Percentiles rank a stretch among this genome's conserved stretches.
phyloP scores from a whole-genome alignment of 2,113 vertebrate genomes.

The Gadus chalcogrammus region DNA sequence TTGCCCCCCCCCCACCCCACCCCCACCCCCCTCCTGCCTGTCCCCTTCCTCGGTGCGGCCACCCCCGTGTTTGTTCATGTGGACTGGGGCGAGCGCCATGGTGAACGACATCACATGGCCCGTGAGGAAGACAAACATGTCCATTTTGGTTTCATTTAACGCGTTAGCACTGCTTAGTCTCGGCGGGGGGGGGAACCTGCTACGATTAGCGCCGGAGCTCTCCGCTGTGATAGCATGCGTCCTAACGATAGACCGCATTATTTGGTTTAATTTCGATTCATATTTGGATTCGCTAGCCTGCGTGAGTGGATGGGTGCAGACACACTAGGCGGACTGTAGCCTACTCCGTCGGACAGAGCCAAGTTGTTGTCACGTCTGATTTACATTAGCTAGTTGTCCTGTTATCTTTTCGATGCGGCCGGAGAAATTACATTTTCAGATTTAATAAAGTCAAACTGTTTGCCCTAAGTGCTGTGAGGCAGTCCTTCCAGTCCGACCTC shows the following conservation, averaged over 20 bases:
- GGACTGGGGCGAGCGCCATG: conserved; percentile 48
- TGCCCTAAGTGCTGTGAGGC: background rate
- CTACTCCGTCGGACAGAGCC: conserved; percentile 5
- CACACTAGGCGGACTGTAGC: conserved; percentile 26
- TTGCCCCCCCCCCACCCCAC: conserved; percentile 43
- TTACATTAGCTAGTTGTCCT: conserved; percentile 7
- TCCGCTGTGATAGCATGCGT: conserved; percentile 16
- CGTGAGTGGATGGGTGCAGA: conserved; percentile 20
- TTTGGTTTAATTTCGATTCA: conserved; percentile 32
- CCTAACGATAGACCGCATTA: conserved; percentile 2
- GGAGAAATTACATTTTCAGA: background rate
- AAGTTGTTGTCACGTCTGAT: conserved; percentile 37
- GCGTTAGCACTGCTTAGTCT: conserved; percentile 35
- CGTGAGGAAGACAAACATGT: conserved; percentile 26
- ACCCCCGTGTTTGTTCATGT: conserved; percentile 64
- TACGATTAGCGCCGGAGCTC: conserved; percentile 8
- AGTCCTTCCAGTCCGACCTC: too few species aligned
- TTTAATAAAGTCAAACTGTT: conserved; percentile 13
- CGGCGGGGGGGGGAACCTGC: conserved; percentile 3
- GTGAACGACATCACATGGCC: too few species aligned
- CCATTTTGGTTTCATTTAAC: conserved; percentile 29
- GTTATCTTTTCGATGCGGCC: conserved; percentile 7
- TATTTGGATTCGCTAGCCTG: conserved; percentile 22
- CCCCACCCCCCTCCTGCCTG: background rate
- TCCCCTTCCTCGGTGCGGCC: conserved; percentile 55